Percentiles rank a stretch among this genome's conserved stretches.
Evolutionary conservation across 2,113 vertebrate genomes (phyloP).

Genomic region (Psophia crepitans): DNA sequence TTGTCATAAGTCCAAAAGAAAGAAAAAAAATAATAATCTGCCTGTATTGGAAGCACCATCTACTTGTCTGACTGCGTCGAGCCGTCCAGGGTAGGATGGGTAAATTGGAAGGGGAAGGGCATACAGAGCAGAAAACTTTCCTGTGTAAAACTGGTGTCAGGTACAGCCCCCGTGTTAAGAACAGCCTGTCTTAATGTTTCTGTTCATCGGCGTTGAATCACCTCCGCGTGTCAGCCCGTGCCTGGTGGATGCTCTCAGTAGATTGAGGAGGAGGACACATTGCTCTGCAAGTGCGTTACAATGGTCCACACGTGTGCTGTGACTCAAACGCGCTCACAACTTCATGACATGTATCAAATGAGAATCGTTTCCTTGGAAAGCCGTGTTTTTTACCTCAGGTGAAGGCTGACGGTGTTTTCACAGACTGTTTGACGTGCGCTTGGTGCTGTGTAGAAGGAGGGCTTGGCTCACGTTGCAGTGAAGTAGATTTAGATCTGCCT

Average conservation of each 20-base stretch:
- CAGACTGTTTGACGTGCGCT: neutral
- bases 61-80: neutral
- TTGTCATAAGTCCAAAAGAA: neutral
- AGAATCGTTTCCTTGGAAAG: neutral
- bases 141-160: neutral
- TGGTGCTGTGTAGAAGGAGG: neutral
- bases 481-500: neutral
- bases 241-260: constrained; percentile 33
- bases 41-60: neutral
- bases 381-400: neutral
- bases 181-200: neutral
- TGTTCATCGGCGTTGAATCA: neutral
- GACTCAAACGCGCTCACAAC: neutral
- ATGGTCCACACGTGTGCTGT: constrained; percentile 30
- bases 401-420: neutral
- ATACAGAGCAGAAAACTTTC: neutral
- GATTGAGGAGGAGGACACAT: constrained; percentile 53
- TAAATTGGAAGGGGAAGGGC: neutral
- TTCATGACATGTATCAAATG: neutral
- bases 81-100: neutral
- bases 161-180: neutral
- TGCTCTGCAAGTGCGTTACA: neutral
- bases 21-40: neutral
- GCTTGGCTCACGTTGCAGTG: neutral
- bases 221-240: constrained; percentile 17